Percentiles rank a stretch among this genome's conserved stretches.
Conservation (phyloP, 2,888 invertebrate genomes). For the Euphydryas editha region DNA sequence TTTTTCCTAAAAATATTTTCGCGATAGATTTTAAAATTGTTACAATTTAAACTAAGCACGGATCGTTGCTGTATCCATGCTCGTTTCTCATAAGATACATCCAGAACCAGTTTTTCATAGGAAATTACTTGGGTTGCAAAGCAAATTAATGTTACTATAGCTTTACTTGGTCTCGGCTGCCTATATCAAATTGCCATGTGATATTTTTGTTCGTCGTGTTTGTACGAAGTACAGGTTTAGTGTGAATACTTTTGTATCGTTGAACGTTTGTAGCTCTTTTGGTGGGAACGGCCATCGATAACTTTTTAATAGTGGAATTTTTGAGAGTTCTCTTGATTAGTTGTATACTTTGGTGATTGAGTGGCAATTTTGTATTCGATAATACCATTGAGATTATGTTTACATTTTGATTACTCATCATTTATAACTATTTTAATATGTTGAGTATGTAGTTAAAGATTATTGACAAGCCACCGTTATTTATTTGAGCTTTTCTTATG, state of each 20-base stretch:
- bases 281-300: conserved; percentile 30
- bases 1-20: not conserved
- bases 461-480: not conserved
- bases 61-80: conserved; percentile 38
- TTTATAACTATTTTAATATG: not conserved
- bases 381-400: conserved; percentile 9
- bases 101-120: conserved; percentile 65
- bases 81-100: conserved; percentile 50
- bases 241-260: conserved; percentile 35
- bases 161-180: conserved; percentile 36
- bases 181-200: conserved; percentile 41
- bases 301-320: conserved; percentile 31
- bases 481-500: not conserved
- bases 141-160: conserved; percentile 61
- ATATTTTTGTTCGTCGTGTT: conserved; percentile 33
- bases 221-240: conserved; percentile 34
- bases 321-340: conserved; percentile 28
- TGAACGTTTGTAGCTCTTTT: conserved; percentile 28
- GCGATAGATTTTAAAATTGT: conserved; percentile 10
- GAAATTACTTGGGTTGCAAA: conserved; percentile 58
- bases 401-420: not conserved
- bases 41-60: conserved; percentile 22
- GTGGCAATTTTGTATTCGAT: conserved; percentile 4
- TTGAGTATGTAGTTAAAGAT: not conserved
- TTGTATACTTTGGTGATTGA: conserved; percentile 20